Conservation (phyloP, 2,797 vertebrate genomes). For the Carcharodon carcharias region DNA sequence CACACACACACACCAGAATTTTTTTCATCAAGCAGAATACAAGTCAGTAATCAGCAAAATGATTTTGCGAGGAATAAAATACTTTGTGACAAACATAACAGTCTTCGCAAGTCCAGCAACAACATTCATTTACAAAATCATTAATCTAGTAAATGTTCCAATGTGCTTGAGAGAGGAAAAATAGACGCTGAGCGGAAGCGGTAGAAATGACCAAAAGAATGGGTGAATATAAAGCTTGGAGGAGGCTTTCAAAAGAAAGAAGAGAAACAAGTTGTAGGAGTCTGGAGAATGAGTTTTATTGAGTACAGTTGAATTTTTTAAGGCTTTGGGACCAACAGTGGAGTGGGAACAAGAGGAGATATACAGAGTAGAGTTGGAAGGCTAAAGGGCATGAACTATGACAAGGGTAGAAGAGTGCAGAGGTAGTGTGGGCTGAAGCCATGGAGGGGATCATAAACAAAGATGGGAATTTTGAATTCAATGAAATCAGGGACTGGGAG, state of each 20-base stretch:
- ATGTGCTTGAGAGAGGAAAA: not conserved
- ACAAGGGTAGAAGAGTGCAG: not conserved
- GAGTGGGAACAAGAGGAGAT: not conserved
- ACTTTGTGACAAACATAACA: not conserved
- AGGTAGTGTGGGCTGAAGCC: not conserved
- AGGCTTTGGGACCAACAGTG: not conserved
- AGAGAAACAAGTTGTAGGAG: not conserved
- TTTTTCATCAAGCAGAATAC: not conserved
- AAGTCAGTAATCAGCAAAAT: not conserved
- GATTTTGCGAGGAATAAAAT: not conserved
- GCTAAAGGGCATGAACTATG: not conserved
- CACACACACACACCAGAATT: not conserved
- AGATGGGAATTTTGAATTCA: not conserved
- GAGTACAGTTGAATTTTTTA: not conserved
- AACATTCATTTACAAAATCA: not conserved
- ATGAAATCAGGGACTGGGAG: not conserved
- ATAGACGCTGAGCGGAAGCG: not conserved
- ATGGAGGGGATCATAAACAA: not conserved
- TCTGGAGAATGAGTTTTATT: not conserved
- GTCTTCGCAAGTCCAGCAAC: not conserved
- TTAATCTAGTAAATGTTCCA: not conserved
- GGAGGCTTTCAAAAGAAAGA: not conserved
- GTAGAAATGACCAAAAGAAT: not conserved
- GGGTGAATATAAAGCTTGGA: not conserved
- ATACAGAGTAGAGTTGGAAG: not conserved